Percentiles rank a stretch among this genome's conserved stretches.
Conservation (phyloP, 2,888 invertebrate genomes). For the Eugnorisma glareosa region DNA sequence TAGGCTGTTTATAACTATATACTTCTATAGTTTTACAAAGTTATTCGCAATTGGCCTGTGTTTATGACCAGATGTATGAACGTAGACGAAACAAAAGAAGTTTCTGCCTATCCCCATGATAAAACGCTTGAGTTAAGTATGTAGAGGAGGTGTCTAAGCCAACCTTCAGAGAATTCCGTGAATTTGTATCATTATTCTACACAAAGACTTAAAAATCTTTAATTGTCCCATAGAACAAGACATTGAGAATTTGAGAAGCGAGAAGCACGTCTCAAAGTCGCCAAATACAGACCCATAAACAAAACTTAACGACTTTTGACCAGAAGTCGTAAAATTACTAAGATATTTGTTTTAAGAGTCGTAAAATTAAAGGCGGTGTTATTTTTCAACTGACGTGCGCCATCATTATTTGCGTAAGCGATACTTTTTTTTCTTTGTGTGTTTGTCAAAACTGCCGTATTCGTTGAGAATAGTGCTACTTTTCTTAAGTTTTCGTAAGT, state of each 20-base stretch:
- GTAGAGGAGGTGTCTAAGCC: neutral
- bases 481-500: conserved; percentile 39
- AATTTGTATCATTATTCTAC: neutral
- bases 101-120: no score
- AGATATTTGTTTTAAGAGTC: conserved; percentile 32
- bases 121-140: no score
- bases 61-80: neutral
- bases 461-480: conserved; percentile 36
- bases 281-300: conserved; percentile 39
- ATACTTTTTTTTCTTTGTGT: conserved; percentile 15
- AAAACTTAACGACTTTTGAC: conserved; percentile 38
- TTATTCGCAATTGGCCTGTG: neutral
- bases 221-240: neutral
- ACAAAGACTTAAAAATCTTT: neutral
- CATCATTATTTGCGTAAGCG: conserved; percentile 38
- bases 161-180: conserved; percentile 1
- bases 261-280: conserved; percentile 32
- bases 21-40: neutral
- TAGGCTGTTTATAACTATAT: neutral
- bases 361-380: conserved; percentile 23
- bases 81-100: neutral
- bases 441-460: conserved; percentile 30
- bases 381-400: conserved; percentile 9
- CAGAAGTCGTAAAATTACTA: conserved; percentile 51
- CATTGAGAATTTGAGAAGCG: neutral